A percentile compares a stretch with the other conserved stretches of the same genome.
Conservation (phyloP, 2,888 invertebrate genomes). For the Mystacides longicornis region DNA sequence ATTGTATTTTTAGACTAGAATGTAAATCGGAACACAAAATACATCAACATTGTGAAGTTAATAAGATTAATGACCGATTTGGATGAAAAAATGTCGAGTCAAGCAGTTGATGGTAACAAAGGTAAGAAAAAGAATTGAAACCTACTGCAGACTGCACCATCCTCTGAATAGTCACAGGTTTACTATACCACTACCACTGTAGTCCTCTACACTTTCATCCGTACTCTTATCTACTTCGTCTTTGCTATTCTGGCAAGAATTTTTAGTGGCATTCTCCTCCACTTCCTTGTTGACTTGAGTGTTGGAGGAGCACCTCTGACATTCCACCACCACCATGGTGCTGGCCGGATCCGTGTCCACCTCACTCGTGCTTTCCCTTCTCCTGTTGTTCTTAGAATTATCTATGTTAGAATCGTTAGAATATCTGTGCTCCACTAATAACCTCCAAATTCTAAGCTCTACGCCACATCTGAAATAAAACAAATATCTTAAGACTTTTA, state of each 20-base stretch:
- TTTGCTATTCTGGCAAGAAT: constrained; percentile 27
- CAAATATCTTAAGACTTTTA: too few species aligned
- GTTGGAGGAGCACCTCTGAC: constrained; percentile 30
- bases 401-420: constrained; percentile 9
- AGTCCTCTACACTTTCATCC: constrained; percentile 34
- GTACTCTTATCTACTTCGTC: constrained; percentile 29
- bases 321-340: constrained; percentile 44
- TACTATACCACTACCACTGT: constrained; percentile 36
- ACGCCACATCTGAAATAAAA: constrained; percentile 61
- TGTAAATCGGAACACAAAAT: too few species aligned
- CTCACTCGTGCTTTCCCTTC: constrained; percentile 39
- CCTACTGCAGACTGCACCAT: constrained; percentile 48
- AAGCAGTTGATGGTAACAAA: too few species aligned
- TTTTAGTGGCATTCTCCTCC: background rate
- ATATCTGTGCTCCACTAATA: constrained; percentile 57
- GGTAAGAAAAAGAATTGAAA: too few species aligned
- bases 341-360: constrained; percentile 41
- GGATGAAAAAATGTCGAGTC: too few species aligned
- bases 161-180: constrained; percentile 46
- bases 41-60: too few species aligned
- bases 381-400: constrained; percentile 5
- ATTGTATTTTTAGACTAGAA: too few species aligned
- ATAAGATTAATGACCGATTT: too few species aligned
- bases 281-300: background rate
- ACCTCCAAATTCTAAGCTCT: constrained; percentile 79